Percentiles rank a stretch among this genome's conserved stretches.
phyloP scores from a whole-genome alignment of 2,888 invertebrate species.

The Polia nebulosa region DNA sequence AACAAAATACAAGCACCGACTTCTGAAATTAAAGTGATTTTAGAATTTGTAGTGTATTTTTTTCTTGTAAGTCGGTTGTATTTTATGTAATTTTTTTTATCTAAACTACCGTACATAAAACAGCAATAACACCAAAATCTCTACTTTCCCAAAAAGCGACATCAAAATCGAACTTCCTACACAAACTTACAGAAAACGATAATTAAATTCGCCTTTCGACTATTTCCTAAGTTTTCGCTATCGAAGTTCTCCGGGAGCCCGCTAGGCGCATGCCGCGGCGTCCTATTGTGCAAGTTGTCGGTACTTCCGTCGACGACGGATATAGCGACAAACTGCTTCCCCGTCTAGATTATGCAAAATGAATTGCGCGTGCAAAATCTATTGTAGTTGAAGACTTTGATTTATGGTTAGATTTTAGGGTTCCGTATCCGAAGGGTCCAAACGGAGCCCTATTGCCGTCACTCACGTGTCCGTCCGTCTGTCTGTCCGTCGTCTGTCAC shows the following conservation, averaged over 20 bases:
- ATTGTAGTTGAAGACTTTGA: conserved; percentile 7
- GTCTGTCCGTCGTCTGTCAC: too few relatives aligned
- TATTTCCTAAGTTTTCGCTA: conserved; percentile 45
- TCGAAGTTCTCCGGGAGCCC: conserved; percentile 45
- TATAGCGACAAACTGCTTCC: conserved; percentile 78
- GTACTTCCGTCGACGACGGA: conserved; percentile 66
- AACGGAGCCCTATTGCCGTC: too few relatives aligned
- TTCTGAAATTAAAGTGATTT: too few relatives aligned
- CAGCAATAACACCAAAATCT: neutral
- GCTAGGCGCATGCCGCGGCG: conserved; percentile 41
- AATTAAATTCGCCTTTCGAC: conserved; percentile 34
- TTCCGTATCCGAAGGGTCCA: too few relatives aligned
- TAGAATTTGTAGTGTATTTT: too few relatives aligned
- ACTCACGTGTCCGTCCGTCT: too few relatives aligned
- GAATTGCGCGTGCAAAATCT: conserved; percentile 37
- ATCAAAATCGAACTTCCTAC: neutral
- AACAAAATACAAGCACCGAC: too few relatives aligned
- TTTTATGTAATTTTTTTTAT: too few relatives aligned
- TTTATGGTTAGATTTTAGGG: too few relatives aligned
- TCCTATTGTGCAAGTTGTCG: conserved; percentile 59
- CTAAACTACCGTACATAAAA: too few relatives aligned
- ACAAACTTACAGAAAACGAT: conserved; percentile 26
- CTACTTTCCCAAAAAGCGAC: neutral
- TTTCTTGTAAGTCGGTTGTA: too few relatives aligned
- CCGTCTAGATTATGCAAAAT: conserved; percentile 71